Conservation (phyloP, 2,797 vertebrate species). For the Anas bernieri region DNA sequence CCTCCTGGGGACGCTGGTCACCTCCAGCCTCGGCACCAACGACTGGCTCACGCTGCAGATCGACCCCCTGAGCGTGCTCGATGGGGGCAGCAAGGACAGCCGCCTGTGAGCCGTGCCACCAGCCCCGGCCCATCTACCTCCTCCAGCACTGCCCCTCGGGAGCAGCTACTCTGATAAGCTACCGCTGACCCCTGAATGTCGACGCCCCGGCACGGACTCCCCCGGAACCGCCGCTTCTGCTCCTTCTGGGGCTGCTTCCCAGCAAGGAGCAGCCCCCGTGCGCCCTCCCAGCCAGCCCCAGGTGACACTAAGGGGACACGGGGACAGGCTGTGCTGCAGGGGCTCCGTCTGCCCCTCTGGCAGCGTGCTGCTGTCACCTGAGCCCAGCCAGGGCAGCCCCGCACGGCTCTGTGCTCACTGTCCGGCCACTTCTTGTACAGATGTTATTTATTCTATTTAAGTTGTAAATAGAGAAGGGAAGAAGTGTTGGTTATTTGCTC, state of each 20-base stretch:
- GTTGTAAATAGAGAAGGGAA: conserved; percentile 45
- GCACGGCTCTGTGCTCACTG: neutral
- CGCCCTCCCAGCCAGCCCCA: neutral
- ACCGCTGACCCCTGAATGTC: accelerated
- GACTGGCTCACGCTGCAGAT: conserved; percentile 6
- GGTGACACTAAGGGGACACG: accelerated
- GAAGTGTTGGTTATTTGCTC: neutral
- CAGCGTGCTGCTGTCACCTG: accelerated
- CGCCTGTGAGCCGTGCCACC: neutral
- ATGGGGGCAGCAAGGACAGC: neutral
- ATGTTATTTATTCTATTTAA: conserved; percentile 61
- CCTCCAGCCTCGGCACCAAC: conserved; percentile 28
- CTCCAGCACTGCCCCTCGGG: neutral
- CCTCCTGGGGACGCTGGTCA: neutral
- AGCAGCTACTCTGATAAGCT: conserved; percentile 42
- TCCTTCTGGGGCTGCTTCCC: neutral
- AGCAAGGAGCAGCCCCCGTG: neutral
- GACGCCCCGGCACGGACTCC: accelerated
- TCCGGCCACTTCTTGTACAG: neutral
- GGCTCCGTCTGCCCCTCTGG: neutral
- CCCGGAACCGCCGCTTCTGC: neutral
- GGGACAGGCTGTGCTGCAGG: accelerated
- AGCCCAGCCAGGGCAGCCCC: neutral
- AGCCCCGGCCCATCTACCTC: conserved; percentile 22
- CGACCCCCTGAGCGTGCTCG: neutral